Evolutionary conservation across 2,113 vertebrate genomes (phyloP).

Genomic region (Centrocercus urophasianus): DNA sequence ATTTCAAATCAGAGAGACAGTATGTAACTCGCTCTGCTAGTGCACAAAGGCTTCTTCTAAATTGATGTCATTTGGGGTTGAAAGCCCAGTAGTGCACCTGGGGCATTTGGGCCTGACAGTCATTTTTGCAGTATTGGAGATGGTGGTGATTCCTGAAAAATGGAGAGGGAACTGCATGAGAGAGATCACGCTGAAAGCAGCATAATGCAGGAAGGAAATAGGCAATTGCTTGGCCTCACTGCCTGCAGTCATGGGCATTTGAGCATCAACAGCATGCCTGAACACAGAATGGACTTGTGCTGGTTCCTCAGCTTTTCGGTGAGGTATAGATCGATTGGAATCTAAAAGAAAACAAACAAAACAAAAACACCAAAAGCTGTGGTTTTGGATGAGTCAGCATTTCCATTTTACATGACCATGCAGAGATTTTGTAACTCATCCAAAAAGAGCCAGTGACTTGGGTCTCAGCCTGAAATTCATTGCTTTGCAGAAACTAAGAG

Average conservation of each 20-base stretch:
- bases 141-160: background rate
- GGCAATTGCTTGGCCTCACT: conserved; percentile 13
- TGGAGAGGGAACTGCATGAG: background rate
- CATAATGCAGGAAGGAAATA: background rate
- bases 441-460: conserved; percentile 7
- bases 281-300: conserved; percentile 7
- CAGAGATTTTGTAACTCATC: conserved; percentile 43
- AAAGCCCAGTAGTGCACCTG: background rate
- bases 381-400: conserved; percentile 47
- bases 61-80: background rate
- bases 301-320: conserved; percentile 54
- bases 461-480: conserved; percentile 59
- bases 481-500: conserved; percentile 54
- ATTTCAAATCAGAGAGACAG: background rate
- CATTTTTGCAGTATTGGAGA: background rate
- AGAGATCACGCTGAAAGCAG: background rate
- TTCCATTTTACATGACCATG: conserved; percentile 58
- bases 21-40: background rate
- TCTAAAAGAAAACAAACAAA: background rate
- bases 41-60: background rate
- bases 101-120: background rate
- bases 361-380: conserved; percentile 21
- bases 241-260: conserved; percentile 4
- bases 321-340: conserved; percentile 25
- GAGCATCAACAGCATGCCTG: conserved; percentile 8